Evolutionary conservation across 2,888 invertebrate species (phyloP), one percentile per base, ranked within the genome.

Genomic region (Entomobrya multifasciata): DNA sequence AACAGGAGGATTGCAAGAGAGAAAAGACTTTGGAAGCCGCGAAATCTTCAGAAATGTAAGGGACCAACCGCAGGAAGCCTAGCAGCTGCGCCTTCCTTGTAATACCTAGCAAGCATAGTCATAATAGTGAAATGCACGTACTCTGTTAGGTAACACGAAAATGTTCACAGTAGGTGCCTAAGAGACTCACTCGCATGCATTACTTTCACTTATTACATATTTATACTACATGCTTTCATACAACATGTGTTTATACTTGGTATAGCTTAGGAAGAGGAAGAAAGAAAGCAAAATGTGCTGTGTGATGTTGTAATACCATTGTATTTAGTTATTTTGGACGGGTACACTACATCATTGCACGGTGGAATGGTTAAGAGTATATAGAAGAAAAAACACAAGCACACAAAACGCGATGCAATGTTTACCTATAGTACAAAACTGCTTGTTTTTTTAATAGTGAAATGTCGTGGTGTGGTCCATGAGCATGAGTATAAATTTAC

Each of bases 41-140:
- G 89, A 89, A 89, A 89, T 89, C 88, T 89, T 89, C 57, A 87
- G 87, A 89, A 88, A 88, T 86, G 86, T 86, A 86, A 89, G 57
- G 80, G 81, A 87, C 87, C 87, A 85, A 85, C 84, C 85, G 77
- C 82, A 82, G 67, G 77, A 77, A 65, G 74, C 57, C 74, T 82
- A 65, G 84, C 87, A 88, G 86, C 88, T 88, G 88, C 88, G 88
- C 88, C 77, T 84, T 84, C 55, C 62, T 49, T 55, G 17, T 44
- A 44, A 36, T 72, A 17, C 52, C 47, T 52, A 13, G 22, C 22
- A 67, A 65, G 8, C 41, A 70, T 22, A 47, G 47, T 25, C 25
- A 72, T 41, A 30, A 36, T 8, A n/a, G 17, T 30, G 0, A 41
- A 11, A 5, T 44, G 72, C 72, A 72, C 72, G 72, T 72, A 72